Conservation (phyloP, 2,888 invertebrate species). For the Vesta saturnalis region DNA sequence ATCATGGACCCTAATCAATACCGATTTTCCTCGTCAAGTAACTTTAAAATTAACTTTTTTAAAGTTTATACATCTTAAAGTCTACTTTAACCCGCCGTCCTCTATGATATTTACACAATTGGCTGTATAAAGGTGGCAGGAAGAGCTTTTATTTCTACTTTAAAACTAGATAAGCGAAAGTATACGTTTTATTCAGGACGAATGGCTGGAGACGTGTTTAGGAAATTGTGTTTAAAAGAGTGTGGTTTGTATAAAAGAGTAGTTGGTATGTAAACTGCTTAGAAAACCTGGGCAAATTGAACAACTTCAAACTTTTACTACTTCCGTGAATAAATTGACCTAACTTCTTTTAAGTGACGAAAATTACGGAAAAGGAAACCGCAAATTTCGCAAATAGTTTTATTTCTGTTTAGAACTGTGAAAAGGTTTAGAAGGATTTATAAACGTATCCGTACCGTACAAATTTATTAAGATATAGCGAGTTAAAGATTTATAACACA, state of each 20-base stretch:
- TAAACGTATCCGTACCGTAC: too few species aligned
- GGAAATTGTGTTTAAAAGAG: constrained; percentile 36
- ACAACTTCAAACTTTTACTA: constrained; percentile 31
- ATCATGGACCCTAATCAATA: constrained; percentile 35
- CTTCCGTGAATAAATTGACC: constrained; percentile 32
- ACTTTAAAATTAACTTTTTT: constrained; percentile 14
- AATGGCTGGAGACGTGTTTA: constrained; percentile 37
- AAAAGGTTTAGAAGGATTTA: too few species aligned
- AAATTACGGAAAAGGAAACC: neutral
- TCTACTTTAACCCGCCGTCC: neutral
- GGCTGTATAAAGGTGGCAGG: neutral
- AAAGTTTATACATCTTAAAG: constrained; percentile 18
- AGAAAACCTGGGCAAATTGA: constrained; percentile 34
- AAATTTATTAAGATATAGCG: too few species aligned
- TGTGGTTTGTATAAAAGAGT: constrained; percentile 33
- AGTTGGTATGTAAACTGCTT: constrained; percentile 34
- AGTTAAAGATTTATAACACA: too few species aligned
- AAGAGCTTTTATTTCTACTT: neutral
- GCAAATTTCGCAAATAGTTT: neutral
- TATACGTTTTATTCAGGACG: constrained; percentile 25
- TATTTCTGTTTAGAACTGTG: too few species aligned
- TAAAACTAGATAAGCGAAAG: neutral
- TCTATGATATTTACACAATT: neutral
- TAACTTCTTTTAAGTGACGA: constrained; percentile 24
- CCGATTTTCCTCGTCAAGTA: constrained; percentile 26